phyloP scores from a whole-genome alignment of 2,113 vertebrate genomes.

The Amphiprion percula region DNA sequence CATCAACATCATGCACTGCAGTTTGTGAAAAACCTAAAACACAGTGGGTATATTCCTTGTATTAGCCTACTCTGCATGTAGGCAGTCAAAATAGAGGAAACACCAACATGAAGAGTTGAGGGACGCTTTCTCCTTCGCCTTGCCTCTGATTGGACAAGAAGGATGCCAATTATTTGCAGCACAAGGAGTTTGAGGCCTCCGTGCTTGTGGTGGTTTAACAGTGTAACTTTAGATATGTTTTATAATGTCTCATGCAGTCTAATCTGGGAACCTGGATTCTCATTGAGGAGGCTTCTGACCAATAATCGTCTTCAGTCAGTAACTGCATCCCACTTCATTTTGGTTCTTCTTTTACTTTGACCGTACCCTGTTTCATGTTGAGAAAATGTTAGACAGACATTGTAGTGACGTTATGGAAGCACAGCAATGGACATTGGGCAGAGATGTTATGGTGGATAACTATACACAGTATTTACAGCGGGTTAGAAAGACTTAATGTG shows the following conservation, averaged over 20 bases:
- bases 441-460: slow-evolving; percentile 64
- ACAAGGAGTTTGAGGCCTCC: background rate
- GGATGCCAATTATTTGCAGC: slow-evolving; percentile 9
- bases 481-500: slow-evolving; percentile 59
- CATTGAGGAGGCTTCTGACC: slow-evolving; percentile 20
- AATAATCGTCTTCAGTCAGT: slow-evolving; percentile 27
- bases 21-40: slow-evolving; percentile 60
- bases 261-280: slow-evolving; percentile 9
- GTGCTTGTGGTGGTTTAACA: background rate
- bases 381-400: slow-evolving; percentile 57
- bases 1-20: slow-evolving; percentile 69
- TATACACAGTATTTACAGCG: slow-evolving; percentile 83
- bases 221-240: background rate
- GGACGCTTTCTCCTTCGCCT: slow-evolving; percentile 27
- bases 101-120: slow-evolving; percentile 31
- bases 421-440: slow-evolving; percentile 66
- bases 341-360: slow-evolving; percentile 61
- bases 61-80: slow-evolving; percentile 47
- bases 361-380: slow-evolving; percentile 62
- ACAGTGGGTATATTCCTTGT: slow-evolving; percentile 49
- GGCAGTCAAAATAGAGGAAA: slow-evolving; percentile 64
- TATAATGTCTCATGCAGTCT: slow-evolving; percentile 13
- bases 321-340: slow-evolving; percentile 43
- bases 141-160: slow-evolving; percentile 15
- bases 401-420: slow-evolving; percentile 70